Percentiles rank a stretch among this genome's conserved stretches.
phyloP scores from a whole-genome alignment of 1,140 invertebrate genomes.

The Bombus turneri region DNA sequence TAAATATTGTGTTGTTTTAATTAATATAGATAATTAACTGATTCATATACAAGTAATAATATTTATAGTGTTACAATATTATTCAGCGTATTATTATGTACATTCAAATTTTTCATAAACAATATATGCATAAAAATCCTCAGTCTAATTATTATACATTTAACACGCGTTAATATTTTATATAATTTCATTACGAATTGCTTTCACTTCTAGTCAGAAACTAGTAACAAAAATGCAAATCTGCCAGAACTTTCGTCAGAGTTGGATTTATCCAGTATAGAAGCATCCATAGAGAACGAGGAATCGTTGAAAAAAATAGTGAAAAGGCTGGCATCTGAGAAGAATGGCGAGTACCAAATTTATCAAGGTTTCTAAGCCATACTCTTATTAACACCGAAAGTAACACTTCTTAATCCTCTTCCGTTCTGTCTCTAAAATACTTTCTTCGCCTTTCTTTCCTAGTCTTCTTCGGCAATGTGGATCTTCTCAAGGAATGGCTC shows the following conservation, averaged over 20 bases:
- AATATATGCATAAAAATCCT: too few relatives aligned
- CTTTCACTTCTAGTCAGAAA: slow-evolving; percentile 31
- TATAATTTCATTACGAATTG: not conserved
- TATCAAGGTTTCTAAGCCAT: slow-evolving; percentile 76
- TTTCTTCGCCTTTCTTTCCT: slow-evolving; percentile 56
- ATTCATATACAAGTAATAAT: too few relatives aligned
- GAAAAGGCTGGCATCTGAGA: slow-evolving; percentile 79
- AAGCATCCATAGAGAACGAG: slow-evolving; percentile 77
- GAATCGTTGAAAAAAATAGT: slow-evolving; percentile 77
- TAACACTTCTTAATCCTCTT: slow-evolving; percentile 14
- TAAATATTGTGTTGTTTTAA: too few relatives aligned
- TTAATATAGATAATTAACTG: too few relatives aligned
- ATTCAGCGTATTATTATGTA: too few relatives aligned
- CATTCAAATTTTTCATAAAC: too few relatives aligned
- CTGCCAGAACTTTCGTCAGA: slow-evolving; percentile 77
- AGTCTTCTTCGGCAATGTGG: slow-evolving; percentile 80
- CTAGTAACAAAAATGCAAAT: slow-evolving; percentile 60
- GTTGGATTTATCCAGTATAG: slow-evolving; percentile 75
- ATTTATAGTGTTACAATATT: too few relatives aligned
- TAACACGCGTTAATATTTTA: too few relatives aligned
- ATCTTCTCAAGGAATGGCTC: slow-evolving; percentile 79
- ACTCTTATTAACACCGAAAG: slow-evolving; percentile 60
- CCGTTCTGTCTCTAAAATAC: slow-evolving; percentile 50
- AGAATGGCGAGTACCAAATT: slow-evolving; percentile 82
- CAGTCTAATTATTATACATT: too few relatives aligned